Evolutionary conservation across 2,888 invertebrate genomes (phyloP), one percentile per base, ranked within the genome.

Genomic region (Aethes cnicana): DNA sequence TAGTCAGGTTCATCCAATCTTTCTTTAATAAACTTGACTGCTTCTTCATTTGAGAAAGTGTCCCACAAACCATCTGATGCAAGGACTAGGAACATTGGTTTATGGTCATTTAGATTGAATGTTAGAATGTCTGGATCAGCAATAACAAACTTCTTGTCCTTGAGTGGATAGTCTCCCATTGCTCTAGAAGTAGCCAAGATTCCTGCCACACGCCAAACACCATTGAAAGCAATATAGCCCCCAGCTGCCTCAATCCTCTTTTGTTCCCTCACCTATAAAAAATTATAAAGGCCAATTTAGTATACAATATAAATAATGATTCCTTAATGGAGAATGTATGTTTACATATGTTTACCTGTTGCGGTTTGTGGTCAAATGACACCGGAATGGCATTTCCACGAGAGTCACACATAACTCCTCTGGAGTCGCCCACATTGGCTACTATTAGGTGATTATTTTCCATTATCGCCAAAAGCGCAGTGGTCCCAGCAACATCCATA

Each of bases 11-110:
- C 97, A 69, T 95, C 92, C 30, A 97, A 90, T 63, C 95, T 92
- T 67, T 96, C 95, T 81, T 95, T 95, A 46, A 98, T 94, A 77
- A 95, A 98, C 63, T 93, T 94, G 8, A 97, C 94, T 17, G 98
- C 98, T 81, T 98, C 98, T 77, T 98, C 97, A 81, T 98, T 98
- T 32, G 94, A 92, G 77, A 98, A 97, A 12, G 97, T 97, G 77
- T 98, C 98, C 98, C 98, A 98, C 21, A 98, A 91, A 1, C 98
- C 98, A 89, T 98, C 98, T 0, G 97, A 96, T 8, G 98, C 98
- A 53, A 98, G 90, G 56, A 98, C 94, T 63, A 98, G 84, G 82
- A 98, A 98, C 89, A 94, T 92, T 0, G 97, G 97, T 71, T 94
- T 94, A 71, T 96, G 94, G 80, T 97, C 95, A 53, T 92, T 91